Evolutionary conservation across 92 coral and sea anemone species (phyloP), one percentile per base, ranked within the genome.

Genomic region (Heliopora coerulea): DNA sequence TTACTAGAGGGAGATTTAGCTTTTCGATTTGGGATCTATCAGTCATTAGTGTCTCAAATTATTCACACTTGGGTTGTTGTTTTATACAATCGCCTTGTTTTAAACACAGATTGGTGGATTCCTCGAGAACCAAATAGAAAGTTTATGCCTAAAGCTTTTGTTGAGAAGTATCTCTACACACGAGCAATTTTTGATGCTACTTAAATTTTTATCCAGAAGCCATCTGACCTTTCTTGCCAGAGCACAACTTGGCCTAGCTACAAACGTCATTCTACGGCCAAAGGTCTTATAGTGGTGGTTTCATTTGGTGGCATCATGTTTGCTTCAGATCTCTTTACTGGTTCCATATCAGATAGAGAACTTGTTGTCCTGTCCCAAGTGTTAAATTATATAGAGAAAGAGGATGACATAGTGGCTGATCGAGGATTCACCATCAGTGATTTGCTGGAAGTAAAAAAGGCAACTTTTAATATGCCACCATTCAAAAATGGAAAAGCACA

Each of bases 331-430:
- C 86, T 85, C 17, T 85, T 33, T 76, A 83, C 80, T 65, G 85
- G 89, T 19, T 67, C 79, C 25, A 85, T 85, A 52, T 84, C 88
- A 20, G 89, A 85, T 50, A 81, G 76, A 75, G 86, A 85, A 61
- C 31, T 85, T 5, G 81, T 85, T 15, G 59, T 50, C 68, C 34
- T 37, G 21, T 85, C 85, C 44, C 85, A 80, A 11, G 42, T 37
- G 42, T n/a, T n/a, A n/a, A n/a, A 4, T 37, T n/a, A n/a, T n/a
- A n/a, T n/a, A n/a, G 42, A 37, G 11, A 4, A 37, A 4, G 42
- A 11, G 42, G 6, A 4, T 4, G 11, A 37, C 11, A 37, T 37
- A 11, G 42, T 37, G 11, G 42, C 42, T 4, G 11, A 37, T 4
- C 4, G 11, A 11, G 42, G 42, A 4, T 37, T 37, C 42, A 37